Conservation (phyloP, 2,113 vertebrate genomes). For the Arvicanthis niloticus region DNA sequence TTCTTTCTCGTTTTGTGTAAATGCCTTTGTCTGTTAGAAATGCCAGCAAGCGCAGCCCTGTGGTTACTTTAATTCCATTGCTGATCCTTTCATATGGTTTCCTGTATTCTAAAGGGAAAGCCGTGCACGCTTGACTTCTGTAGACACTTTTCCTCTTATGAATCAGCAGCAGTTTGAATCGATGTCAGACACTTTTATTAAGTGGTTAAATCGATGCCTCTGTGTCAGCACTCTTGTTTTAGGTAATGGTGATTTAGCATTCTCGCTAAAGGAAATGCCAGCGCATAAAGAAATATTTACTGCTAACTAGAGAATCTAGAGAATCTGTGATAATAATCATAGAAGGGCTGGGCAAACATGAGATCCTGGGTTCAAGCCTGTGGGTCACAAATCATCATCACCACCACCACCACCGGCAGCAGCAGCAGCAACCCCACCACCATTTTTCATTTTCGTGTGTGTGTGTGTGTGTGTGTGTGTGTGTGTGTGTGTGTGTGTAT, state of each 20-base stretch:
- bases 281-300: constrained; percentile 28
- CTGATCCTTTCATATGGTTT: constrained; percentile 83
- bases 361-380: background rate
- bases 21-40: constrained; percentile 70
- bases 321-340: background rate
- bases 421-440: background rate
- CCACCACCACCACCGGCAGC: background rate
- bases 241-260: constrained; percentile 65
- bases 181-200: constrained; percentile 78
- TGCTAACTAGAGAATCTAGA: constrained; percentile 26
- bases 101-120: constrained; percentile 82
- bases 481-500: background rate
- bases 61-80: constrained; percentile 83
- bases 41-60: constrained; percentile 66
- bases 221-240: constrained; percentile 61
- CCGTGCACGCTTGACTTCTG: constrained; percentile 61
- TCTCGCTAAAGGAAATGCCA: constrained; percentile 52
- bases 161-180: constrained; percentile 77
- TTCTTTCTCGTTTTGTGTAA: constrained; percentile 72
- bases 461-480: background rate
- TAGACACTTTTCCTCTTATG: constrained; percentile 79
- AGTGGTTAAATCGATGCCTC: constrained; percentile 72
- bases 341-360: background rate
- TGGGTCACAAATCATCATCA: background rate
- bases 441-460: background rate